Base-by-base conservation (phyloP, 2,888 invertebrate species). In the Eurois occulta region DNA sequence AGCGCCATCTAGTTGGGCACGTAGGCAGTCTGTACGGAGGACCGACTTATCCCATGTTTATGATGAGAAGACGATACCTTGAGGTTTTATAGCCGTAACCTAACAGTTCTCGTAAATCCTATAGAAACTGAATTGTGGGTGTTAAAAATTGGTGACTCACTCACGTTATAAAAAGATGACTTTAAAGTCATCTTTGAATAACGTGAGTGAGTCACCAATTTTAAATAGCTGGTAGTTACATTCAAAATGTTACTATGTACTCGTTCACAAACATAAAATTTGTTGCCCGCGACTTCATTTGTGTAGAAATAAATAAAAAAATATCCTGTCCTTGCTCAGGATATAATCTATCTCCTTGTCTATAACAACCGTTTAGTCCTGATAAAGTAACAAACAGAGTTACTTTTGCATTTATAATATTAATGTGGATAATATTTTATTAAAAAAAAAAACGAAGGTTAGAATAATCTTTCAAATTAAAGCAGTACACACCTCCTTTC, bases 1-100 rank as follows among this genome's bases (percentile, higher is more conserved):
- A 77, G 75, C 79, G 87, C 75, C 88, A 86, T 88, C 87, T 88
- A 86, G 83, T 85, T 72, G 67, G 58, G 35, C 18, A 52, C 48
- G 43, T 69, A 60, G 65, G 75, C 67, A 86, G 71, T 75, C 69
- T 71, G n/a, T 70, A 69, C 60, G 71, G 48, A 72, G 70, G 41
- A 38, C 28, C 65, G 55, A 75, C 66, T 82, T 86, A 81, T 81
- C 68, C 81, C 35, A 69, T 81, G 71, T 83, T 85, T 85, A 84
- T 82, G 84, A 74, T 58, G 46, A 84, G 46, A 35, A 73, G 70
- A 71, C 58, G 70, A 64, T 84, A 67, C 71, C 60, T 69, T 80
- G 55, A 66, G 43, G 55, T 67, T 75, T 72, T 80, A 80, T 72
- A 62, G 35, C n/a, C 32, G 24, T 72, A 66, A 46, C 32, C 62